Base-by-base conservation (phyloP, 2,888 invertebrate species). In the Ophioninae sp. region DNA sequence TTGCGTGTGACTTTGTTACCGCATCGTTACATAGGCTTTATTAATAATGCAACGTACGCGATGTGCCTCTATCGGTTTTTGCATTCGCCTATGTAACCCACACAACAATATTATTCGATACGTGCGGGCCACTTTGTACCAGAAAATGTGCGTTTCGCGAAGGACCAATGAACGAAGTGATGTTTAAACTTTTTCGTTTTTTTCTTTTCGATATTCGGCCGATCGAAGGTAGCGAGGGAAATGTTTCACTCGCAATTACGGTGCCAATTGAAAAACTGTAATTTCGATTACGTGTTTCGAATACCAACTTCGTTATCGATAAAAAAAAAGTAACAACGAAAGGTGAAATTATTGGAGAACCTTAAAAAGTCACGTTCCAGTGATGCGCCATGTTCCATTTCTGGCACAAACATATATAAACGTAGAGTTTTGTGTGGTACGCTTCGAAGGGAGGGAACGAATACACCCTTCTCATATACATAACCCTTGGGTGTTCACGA, bases 1-100 rank as follows among this genome's bases (percentile, higher is more conserved):
- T 91, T 88, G 90, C 89, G 90, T 90, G 91, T 89, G 88, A 90
- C 88, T 89, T 89, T 88, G 89, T 89, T 89, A 87, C 87, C 82
- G 86, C 87, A 83, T 79, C 81, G 88, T 88, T 87, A 88, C 87
- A 87, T 85, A 70, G 82, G 87, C 87, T 88, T 88, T 90, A 90
- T 91, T 91, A 91, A 91, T 91, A 91, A 91, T 91, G 88, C 90
- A 89, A 85, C 86, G 83, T 87, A 85, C 86, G 86, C 83, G 85
- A 81, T 78, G 78, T 76, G 50, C 76, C 59, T 79, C 75, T 67
- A 81, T 85, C 77, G 80, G 78, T 68, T 83, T 85, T 83, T 70
- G 57, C 83, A 57, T 50, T 30, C 21, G 30, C 37, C 37, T 37
- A 21, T 50, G 30, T 37, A 23, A 21, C 59, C 30, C 30, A 64